Percentiles rank a stretch among this genome's conserved stretches.
These are phyloP conservation scores for Oceanodroma leucorhoa DNA, from an alignment of 2,797 vertebrate genomes.

Conservation along the genomic window DNA sequence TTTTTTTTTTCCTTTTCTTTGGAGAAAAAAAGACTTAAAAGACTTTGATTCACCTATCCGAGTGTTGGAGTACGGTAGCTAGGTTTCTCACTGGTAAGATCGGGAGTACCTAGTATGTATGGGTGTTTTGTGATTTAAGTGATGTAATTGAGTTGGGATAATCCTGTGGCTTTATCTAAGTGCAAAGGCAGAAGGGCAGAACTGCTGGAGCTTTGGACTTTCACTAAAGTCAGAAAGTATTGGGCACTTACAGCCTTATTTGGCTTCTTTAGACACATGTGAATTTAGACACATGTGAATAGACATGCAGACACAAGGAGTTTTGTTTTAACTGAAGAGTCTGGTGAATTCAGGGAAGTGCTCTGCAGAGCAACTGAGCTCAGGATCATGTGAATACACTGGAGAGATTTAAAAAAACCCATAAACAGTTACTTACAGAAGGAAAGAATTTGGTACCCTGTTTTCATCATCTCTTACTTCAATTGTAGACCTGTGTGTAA, in stretches of 20 bases:
- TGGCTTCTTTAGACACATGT: neutral
- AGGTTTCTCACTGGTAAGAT: neutral
- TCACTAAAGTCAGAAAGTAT: neutral
- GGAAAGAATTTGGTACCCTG: neutral
- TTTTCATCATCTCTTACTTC: neutral
- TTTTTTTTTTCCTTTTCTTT: neutral
- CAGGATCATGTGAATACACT: neutral
- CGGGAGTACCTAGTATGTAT: neutral
- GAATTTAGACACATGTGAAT: neutral
- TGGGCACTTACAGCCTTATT: neutral
- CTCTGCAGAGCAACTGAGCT: neutral
- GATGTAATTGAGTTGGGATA: neutral
- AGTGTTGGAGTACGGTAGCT: neutral
- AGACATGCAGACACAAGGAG: neutral
- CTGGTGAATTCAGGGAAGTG: neutral
- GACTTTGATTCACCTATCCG: neutral
- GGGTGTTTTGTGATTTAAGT: neutral
- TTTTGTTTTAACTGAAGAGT: neutral
- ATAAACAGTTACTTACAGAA: neutral
- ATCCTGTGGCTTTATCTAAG: neutral
- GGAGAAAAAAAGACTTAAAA: neutral
- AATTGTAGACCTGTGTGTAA: neutral
- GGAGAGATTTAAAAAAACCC: neutral
- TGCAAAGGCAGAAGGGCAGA: neutral
- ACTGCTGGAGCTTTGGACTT: neutral